A percentile compares a stretch with the other conserved stretches of the same genome.
Conservation (phyloP, 2,797 vertebrate genomes). For the Pangasius sanitwongsei region DNA sequence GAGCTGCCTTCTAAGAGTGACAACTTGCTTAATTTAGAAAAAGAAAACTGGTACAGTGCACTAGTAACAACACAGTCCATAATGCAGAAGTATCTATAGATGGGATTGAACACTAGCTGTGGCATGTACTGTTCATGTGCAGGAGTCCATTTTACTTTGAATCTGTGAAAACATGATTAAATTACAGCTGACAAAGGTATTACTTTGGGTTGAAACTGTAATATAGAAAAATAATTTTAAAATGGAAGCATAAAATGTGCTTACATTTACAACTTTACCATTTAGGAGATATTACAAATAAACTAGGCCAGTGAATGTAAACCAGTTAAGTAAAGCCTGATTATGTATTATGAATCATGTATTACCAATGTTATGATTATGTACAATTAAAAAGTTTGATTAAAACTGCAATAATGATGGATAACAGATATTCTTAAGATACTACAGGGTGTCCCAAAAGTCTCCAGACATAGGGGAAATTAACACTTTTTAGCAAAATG, state of each 20-base stretch:
- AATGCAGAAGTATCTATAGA: not conserved
- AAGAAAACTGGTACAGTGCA: slow-evolving; percentile 8
- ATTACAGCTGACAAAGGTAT: not conserved
- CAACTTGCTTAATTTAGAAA: slow-evolving; percentile 57
- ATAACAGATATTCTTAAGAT: not conserved
- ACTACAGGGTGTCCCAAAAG: too few relatives aligned
- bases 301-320: not conserved
- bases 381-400: not conserved
- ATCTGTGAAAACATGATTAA: not conserved
- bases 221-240: not conserved
- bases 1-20: slow-evolving; percentile 54
- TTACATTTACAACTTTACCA: not conserved
- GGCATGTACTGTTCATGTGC: not conserved
- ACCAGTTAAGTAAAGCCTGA: not conserved
- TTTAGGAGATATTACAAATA: not conserved
- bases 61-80: slow-evolving; percentile 8
- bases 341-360: not conserved
- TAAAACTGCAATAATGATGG: not conserved
- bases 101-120: not conserved
- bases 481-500: too few relatives aligned
- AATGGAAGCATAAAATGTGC: not conserved
- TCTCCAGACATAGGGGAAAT: too few relatives aligned
- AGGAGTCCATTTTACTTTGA: not conserved
- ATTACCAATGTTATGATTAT: not conserved
- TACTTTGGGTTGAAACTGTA: not conserved